Evolutionary conservation across 2,113 vertebrate genomes (phyloP), one percentile per base, ranked within the genome.

Genomic region (Cathartes aura): DNA sequence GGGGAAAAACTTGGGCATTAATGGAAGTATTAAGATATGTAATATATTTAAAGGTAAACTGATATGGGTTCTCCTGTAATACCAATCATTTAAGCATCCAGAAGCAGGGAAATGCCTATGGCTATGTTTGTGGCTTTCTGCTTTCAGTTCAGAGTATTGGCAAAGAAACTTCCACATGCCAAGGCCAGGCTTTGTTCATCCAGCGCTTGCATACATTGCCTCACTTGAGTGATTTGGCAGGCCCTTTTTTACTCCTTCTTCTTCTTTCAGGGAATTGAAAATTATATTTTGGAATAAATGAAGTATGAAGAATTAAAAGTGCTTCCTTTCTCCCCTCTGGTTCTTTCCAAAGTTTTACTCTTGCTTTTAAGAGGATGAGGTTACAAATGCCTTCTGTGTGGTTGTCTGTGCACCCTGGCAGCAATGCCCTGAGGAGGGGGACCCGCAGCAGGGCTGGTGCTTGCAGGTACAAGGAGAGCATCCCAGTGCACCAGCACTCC

Each of bases 341-440:
- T 59, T 63, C 29, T 64, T 80, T 63, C 27, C 2, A 45, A 64
- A 50, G 21, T 40, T 68, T 84, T 27, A 15, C 2, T 14, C 67
- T 52, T 82, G 13, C 11, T 22, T 75, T 78, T 17, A 30, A 52
- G 8, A 78, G 2, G 4, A 42, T 21, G 8, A 84, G 8, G 9
- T 68, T 85, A 42, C 17, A 56, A 47, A 47, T n/a, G 7, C 23
- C 4, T 66, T 66, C 34, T 38, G 1, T 42, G n/a, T 56, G 8
- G 9, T 34, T 87, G 29, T 15, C n/a, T 59, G 16, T 24, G 23
- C 9, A 72, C 8, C 38, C 16, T 43, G n/a, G 26, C 59, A 79
- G n/a, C 0, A 1, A 43, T 13, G 11, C 19, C 9, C 6, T 2
- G 23, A 48, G 80, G 30, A 66, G 26, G 9, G 7, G 4, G 5